A percentile compares a stretch with the other conserved stretches of the same genome.
Conservation (phyloP, 2,113 vertebrate genomes). For the Indicator maculatus region DNA sequence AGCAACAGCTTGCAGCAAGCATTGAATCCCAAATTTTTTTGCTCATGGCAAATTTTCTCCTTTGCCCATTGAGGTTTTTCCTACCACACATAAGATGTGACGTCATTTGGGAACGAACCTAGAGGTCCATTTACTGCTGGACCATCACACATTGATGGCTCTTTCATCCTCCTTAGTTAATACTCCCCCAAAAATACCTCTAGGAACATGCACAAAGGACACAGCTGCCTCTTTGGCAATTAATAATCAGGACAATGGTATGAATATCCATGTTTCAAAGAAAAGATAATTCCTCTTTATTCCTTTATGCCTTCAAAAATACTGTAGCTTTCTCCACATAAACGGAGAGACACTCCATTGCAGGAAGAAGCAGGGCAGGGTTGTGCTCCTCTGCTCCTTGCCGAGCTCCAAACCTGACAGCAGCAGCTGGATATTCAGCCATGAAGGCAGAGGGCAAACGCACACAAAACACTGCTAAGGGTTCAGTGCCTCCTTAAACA, state of each 20-base stretch:
- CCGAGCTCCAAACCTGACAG: neutral
- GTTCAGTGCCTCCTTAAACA: neutral
- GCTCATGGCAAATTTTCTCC: neutral
- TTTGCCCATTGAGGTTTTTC: neutral
- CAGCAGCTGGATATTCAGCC: neutral
- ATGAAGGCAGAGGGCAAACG: neutral
- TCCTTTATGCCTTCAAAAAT: neutral
- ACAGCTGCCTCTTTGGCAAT: fast-evolving
- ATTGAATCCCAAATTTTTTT: neutral
- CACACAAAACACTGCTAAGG: neutral
- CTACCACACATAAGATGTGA: neutral
- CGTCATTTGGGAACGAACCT: neutral
- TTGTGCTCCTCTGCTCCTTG: fast-evolving
- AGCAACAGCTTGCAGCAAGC: fast-evolving
- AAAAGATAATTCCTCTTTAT: neutral
- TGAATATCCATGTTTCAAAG: neutral
- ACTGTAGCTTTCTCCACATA: neutral
- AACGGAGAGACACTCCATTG: neutral
- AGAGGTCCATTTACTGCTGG: neutral
- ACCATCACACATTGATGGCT: too few relatives aligned
- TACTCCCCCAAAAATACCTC: neutral
- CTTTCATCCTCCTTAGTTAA: neutral
- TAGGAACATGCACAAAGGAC: fast-evolving
- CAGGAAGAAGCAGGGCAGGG: fast-evolving
- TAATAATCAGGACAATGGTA: neutral